These are phyloP conservation scores for Leptinotarsa lineolata DNA, from an alignment of 1,140 invertebrate species.

Conservation along the genomic window DNA sequence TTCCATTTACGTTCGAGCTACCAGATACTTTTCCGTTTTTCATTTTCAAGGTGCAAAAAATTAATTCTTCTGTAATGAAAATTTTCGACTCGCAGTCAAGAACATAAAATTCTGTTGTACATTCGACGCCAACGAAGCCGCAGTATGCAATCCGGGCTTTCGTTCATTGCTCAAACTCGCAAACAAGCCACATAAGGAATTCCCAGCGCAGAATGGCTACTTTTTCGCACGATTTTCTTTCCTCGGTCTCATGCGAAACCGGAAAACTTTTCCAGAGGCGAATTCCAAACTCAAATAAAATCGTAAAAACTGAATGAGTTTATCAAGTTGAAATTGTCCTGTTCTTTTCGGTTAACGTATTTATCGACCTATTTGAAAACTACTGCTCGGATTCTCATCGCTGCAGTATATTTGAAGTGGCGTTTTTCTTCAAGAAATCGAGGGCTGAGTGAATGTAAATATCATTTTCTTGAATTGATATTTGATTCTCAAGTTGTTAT, in stretches of 20 bases:
- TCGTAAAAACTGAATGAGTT: conserved; percentile 3
- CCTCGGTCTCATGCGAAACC: not conserved
- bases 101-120: no score
- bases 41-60: no score
- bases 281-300: not conserved
- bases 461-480: not conserved
- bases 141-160: no score
- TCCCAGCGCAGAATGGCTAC: not conserved
- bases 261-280: not conserved
- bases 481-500: not conserved
- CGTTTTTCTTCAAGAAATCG: not conserved
- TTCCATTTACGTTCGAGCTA: no score
- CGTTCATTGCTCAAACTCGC: not conserved
- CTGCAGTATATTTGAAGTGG: conserved; percentile 1
- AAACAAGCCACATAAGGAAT: conserved; percentile 3
- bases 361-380: not conserved
- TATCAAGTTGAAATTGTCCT: conserved; percentile 2
- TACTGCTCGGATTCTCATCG: not conserved
- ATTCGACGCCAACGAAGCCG: no score
- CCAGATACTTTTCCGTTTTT: no score
- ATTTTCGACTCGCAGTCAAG: no score
- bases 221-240: not conserved
- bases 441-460: not conserved
- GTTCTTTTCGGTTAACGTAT: not conserved
- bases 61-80: no score